phyloP scores from a whole-genome alignment of 1,140 invertebrate genomes.

The Hyles euphorbiae region DNA sequence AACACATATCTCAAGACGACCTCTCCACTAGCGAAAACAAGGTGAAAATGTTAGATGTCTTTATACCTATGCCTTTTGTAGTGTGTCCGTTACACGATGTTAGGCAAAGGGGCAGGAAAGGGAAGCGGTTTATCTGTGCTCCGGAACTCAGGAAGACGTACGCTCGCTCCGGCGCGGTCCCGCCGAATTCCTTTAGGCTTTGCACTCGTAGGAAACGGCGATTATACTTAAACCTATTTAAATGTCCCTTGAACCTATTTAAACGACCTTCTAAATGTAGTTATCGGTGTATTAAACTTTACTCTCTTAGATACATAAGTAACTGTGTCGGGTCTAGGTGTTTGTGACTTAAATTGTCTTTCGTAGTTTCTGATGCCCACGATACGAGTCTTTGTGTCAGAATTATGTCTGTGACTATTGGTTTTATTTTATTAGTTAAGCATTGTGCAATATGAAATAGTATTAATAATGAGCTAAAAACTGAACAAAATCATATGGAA shows the following conservation, averaged over 20 bases:
- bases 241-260: too few species aligned
- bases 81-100: slow-evolving; percentile 50
- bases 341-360: too few species aligned
- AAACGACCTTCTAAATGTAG: too few species aligned
- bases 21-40: slow-evolving; percentile 11
- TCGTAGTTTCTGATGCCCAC: too few species aligned
- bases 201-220: slow-evolving; percentile 46
- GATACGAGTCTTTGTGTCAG: too few species aligned
- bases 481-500: too few species aligned
- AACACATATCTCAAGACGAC: neutral
- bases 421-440: too few species aligned
- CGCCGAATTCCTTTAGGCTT: slow-evolving; percentile 50
- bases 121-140: slow-evolving; percentile 70
- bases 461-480: too few species aligned
- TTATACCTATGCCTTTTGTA: slow-evolving; percentile 45
- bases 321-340: too few species aligned
- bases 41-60: slow-evolving; percentile 31
- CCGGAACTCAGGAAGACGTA: slow-evolving; percentile 66
- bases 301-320: slow-evolving; percentile 5
- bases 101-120: slow-evolving; percentile 57
- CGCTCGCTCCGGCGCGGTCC: slow-evolving; percentile 32
- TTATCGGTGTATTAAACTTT: neutral
- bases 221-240: slow-evolving; percentile 23
- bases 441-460: too few species aligned
- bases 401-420: too few species aligned